Conservation (phyloP, 2,113 vertebrate genomes). For the Zosterops borbonicus region DNA sequence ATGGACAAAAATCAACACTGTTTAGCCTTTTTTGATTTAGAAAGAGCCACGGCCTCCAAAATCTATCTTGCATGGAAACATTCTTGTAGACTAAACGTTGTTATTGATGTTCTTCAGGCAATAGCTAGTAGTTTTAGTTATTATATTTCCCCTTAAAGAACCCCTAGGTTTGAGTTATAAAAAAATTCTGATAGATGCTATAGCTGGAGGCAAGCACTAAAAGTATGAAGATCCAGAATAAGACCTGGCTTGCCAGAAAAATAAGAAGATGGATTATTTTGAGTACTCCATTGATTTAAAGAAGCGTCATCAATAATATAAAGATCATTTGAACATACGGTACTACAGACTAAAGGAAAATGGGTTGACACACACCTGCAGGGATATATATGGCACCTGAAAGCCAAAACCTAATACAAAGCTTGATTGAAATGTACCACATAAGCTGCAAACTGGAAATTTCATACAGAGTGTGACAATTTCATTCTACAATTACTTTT, state of each 20-base stretch:
- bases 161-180: neutral
- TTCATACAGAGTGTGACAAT: neutral
- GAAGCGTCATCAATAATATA: constrained; percentile 5
- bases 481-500: neutral
- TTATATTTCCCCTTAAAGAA: neutral
- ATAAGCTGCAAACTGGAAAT: neutral
- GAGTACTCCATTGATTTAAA: neutral
- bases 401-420: neutral
- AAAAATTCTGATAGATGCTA: neutral
- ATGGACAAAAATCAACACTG: neutral
- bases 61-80: neutral
- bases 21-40: neutral
- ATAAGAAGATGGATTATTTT: constrained; percentile 27
- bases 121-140: neutral
- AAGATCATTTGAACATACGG: neutral
- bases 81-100: neutral
- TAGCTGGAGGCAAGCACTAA: constrained; percentile 1
- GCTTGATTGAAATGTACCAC: neutral
- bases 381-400: neutral
- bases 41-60: neutral
- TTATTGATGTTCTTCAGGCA: neutral
- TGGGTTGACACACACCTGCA: constrained; percentile 1
- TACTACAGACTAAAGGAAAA: neutral
- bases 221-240: neutral
- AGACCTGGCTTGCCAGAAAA: constrained; percentile 30